Conservation (phyloP, 1,140 invertebrate species). For the Antheraea pernyi region DNA sequence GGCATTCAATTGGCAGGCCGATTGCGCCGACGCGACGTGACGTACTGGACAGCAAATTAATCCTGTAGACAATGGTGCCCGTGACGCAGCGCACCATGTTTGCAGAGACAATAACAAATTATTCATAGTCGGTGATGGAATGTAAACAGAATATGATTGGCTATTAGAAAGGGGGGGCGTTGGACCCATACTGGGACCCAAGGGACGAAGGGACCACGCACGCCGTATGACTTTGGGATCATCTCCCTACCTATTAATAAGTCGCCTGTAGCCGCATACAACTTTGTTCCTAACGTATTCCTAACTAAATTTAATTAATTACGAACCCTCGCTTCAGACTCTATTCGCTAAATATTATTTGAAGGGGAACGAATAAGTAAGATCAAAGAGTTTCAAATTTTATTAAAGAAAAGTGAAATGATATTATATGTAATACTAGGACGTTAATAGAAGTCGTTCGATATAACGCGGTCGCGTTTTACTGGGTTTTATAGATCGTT, state of each 20-base stretch:
- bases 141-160: conserved; percentile 79
- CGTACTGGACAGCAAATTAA: conserved; percentile 60
- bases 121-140: conserved; percentile 77
- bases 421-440: conserved; percentile 35
- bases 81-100: conserved; percentile 62
- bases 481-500: conserved; percentile 64
- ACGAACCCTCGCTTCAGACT: conserved; percentile 50
- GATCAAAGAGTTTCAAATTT: conserved; percentile 49
- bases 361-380: conserved; percentile 39
- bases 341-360: conserved; percentile 75
- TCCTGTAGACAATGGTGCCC: conserved; percentile 68
- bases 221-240: conserved; percentile 42
- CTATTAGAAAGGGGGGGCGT: conserved; percentile 67
- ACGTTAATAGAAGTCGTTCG: conserved; percentile 38
- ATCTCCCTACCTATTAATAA: conserved; percentile 71
- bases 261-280: conserved; percentile 58
- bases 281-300: conserved; percentile 73
- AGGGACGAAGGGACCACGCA: conserved; percentile 40
- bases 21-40: conserved; percentile 37
- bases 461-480: conserved; percentile 46
- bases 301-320: conserved; percentile 77
- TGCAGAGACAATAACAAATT: conserved; percentile 77
- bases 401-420: conserved; percentile 49
- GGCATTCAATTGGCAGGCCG: conserved; percentile 49
- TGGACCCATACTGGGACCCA: conserved; percentile 34